Evolutionary conservation across 1,140 invertebrate species (phyloP).

Genomic region (Drosophila cardini): DNA sequence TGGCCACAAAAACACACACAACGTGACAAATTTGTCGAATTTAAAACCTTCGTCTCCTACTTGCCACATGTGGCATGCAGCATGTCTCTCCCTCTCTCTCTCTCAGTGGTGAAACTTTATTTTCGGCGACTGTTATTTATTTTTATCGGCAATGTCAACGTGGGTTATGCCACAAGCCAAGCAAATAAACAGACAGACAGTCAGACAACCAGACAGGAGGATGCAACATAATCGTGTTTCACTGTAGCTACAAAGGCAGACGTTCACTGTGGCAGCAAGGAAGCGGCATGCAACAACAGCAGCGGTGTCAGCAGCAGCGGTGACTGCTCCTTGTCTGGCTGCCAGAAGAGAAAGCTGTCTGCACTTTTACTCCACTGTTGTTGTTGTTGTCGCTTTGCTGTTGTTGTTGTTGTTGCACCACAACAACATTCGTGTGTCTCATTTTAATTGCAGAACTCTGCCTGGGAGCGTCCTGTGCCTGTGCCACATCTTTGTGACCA

Average conservation of each 20-base stretch:
- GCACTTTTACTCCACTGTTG: constrained; percentile 34
- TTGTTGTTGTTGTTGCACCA: constrained; percentile 51
- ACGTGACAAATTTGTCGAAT: constrained; percentile 80
- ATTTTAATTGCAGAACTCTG: constrained; percentile 81
- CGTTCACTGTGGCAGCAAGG: constrained; percentile 1
- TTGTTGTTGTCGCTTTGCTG: constrained; percentile 1
- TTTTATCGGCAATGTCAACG: constrained; percentile 61
- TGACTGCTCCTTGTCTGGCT: constrained; percentile 11
- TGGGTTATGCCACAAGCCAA: constrained; percentile 70
- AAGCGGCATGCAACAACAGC: not conserved
- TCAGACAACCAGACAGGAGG: constrained; percentile 40
- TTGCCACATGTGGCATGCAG: constrained; percentile 33
- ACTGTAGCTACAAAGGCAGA: constrained; percentile 16
- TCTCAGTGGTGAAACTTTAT: constrained; percentile 58
- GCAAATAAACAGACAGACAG: constrained; percentile 14
- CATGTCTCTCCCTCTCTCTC: constrained; percentile 53
- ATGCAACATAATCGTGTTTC: constrained; percentile 70
- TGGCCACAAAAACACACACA: constrained; percentile 36
- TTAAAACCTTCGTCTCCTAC: constrained; percentile 12
- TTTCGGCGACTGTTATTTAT: constrained; percentile 43
- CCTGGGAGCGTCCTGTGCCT: constrained; percentile 22
- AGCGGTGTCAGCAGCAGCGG: not conserved
- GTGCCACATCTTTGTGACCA: not conserved
- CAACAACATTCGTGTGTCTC: constrained; percentile 39
- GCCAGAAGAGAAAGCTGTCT: constrained; percentile 37